Evolutionary conservation across 2,888 invertebrate genomes (phyloP).

Genomic region (Neelides folsomi): DNA sequence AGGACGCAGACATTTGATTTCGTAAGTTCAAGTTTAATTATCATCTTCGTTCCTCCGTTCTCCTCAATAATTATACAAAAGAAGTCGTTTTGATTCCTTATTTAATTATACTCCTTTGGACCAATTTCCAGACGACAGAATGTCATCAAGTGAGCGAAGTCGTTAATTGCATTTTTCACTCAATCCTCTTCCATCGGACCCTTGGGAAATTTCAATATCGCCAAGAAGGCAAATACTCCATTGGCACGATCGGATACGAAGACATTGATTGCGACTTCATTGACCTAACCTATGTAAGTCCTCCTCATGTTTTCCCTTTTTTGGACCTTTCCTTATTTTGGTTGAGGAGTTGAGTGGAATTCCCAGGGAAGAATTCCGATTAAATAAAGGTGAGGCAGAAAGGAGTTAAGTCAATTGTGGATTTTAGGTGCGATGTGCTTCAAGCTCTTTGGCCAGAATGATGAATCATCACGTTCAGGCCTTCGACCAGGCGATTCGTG

Average conservation of each 20-base stretch:
- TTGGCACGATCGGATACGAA: conserved; percentile 87
- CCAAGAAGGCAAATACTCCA: conserved; percentile 85
- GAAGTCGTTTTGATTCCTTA: neutral
- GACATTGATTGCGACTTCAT: conserved; percentile 97
- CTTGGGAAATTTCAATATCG: conserved; percentile 88
- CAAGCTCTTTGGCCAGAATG: conserved; percentile 56
- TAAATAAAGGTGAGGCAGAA: neutral
- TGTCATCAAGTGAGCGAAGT: conserved; percentile 85
- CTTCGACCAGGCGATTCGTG: conserved; percentile 39
- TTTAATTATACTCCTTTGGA: too few relatives aligned
- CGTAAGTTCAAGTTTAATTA: conserved; percentile 34
- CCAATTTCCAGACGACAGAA: conserved; percentile 47
- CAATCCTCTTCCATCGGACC: conserved; percentile 76
- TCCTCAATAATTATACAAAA: neutral
- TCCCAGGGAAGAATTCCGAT: neutral
- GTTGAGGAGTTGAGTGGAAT: neutral
- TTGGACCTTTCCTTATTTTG: neutral
- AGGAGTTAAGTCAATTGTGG: neutral
- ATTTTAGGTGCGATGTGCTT: conserved; percentile 63
- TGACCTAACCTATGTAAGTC: conserved; percentile 84
- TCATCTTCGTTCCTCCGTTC: conserved; percentile 2
- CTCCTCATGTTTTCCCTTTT: too few relatives aligned
- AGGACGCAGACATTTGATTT: conserved; percentile 40
- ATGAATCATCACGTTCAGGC: conserved; percentile 49
- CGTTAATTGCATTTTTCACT: conserved; percentile 80